phyloP scores from a whole-genome alignment of 2,888 invertebrate genomes.

The Lordiphosa fenestrarum region DNA sequence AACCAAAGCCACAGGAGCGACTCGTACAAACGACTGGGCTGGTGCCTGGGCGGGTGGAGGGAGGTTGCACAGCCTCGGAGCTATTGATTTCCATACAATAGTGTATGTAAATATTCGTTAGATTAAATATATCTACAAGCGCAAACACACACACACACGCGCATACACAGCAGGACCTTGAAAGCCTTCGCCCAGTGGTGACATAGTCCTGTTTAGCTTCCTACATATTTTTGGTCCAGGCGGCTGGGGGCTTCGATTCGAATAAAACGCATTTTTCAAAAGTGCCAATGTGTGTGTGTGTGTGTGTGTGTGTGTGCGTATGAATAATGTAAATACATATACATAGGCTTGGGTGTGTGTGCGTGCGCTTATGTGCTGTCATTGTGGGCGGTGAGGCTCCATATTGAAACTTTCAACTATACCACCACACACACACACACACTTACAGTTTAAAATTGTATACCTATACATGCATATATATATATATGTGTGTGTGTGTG shows the following conservation, averaged over 20 bases:
- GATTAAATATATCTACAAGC: conserved; percentile 21
- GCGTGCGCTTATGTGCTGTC: conserved; percentile 44
- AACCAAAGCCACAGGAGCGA: too few species aligned
- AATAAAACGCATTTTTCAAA: conserved; percentile 71
- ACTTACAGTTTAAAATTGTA: conserved; percentile 29
- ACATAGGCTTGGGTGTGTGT: conserved; percentile 15
- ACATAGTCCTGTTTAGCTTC: background rate
- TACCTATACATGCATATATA: background rate
- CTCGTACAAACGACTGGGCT: too few species aligned
- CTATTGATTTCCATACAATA: conserved; percentile 47
- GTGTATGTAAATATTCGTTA: conserved; percentile 48
- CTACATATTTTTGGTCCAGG: conserved; percentile 40
- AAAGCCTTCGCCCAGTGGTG: conserved; percentile 31
- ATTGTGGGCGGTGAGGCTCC: conserved; percentile 56
- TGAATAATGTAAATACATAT: conserved; percentile 55
- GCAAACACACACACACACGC: conserved; percentile 6
- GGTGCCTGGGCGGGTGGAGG: too few species aligned
- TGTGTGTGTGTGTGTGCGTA: conserved; percentile 39
- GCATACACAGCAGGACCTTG: conserved; percentile 30
- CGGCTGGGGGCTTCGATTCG: conserved; percentile 47
- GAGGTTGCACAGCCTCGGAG: background rate
- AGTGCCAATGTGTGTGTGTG: conserved; percentile 41
- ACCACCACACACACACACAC: conserved; percentile 30
- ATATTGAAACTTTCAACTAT: conserved; percentile 72
- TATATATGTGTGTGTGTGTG: conserved; percentile 6